Percentiles rank a stretch among this genome's conserved stretches.
phyloP scores from a whole-genome alignment of 2,113 vertebrate species.

The Psittacus erithacus region DNA sequence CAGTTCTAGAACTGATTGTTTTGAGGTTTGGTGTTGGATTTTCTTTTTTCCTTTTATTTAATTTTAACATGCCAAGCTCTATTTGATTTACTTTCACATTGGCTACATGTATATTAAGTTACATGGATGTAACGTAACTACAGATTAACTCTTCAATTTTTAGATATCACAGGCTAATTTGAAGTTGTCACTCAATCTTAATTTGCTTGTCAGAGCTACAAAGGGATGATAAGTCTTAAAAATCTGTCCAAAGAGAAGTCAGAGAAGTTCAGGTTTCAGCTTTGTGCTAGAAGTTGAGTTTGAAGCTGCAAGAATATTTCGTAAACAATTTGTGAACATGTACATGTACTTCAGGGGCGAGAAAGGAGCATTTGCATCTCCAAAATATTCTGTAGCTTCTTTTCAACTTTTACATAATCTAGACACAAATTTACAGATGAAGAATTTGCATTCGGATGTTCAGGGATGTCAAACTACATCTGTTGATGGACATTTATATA shows the following conservation, averaged over 20 bases:
- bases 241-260: neutral
- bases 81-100: neutral
- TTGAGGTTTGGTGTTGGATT: neutral
- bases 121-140: neutral
- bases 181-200: neutral
- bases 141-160: neutral
- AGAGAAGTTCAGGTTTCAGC: neutral
- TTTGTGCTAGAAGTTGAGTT: neutral
- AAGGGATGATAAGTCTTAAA: neutral
- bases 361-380: neutral
- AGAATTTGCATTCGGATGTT: neutral
- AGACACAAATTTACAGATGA: neutral
- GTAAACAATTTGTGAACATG: neutral
- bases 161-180: neutral
- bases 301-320: neutral
- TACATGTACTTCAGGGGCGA: accelerated
- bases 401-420: neutral
- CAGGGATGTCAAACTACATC: neutral
- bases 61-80: neutral
- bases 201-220: neutral
- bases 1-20: neutral
- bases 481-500: neutral
- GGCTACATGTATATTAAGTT: neutral
- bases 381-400: neutral
- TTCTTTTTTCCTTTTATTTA: neutral